Percentiles rank a stretch among this genome's conserved stretches.
phyloP scores from a whole-genome alignment of 2,113 vertebrate species.

The Gnathonemus longibarbis region DNA sequence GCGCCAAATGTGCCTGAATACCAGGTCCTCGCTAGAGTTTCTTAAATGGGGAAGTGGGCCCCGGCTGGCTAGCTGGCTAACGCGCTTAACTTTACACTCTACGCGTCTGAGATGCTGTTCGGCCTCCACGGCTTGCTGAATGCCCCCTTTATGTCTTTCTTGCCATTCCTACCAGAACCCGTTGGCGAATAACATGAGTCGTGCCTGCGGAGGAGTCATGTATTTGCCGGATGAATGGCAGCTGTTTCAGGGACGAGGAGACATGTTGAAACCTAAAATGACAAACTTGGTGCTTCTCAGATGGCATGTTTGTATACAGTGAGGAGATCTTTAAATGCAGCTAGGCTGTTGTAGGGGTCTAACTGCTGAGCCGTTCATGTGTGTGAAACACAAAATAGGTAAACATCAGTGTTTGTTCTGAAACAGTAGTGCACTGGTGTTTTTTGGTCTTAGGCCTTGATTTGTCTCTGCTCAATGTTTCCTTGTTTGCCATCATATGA shows the following conservation, averaged over 20 bases:
- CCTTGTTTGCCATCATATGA: background rate
- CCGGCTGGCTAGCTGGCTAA: background rate
- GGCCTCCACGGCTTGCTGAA: background rate
- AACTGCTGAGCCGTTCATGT: background rate
- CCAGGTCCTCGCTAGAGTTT: background rate
- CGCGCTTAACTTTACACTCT: background rate
- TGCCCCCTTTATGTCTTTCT: background rate
- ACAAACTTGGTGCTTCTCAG: background rate
- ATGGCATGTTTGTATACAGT: background rate
- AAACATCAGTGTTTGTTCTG: background rate
- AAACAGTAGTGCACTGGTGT: background rate
- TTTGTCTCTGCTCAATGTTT: background rate
- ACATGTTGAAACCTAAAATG: background rate
- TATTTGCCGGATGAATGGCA: background rate
- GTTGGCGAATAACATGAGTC: background rate
- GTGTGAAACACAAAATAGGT: background rate
- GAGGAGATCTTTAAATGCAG: background rate
- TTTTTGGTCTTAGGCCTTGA: background rate
- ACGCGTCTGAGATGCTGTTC: background rate
- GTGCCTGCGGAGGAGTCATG: background rate
- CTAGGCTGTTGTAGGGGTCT: background rate
- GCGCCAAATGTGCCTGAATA: background rate
- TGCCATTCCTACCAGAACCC: background rate
- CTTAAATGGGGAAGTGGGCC: background rate
- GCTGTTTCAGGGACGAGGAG: background rate